Evolutionary conservation across 1,140 invertebrate genomes (phyloP), one percentile per base, ranked within the genome.

Genomic region (Probaryconus sp.): DNA sequence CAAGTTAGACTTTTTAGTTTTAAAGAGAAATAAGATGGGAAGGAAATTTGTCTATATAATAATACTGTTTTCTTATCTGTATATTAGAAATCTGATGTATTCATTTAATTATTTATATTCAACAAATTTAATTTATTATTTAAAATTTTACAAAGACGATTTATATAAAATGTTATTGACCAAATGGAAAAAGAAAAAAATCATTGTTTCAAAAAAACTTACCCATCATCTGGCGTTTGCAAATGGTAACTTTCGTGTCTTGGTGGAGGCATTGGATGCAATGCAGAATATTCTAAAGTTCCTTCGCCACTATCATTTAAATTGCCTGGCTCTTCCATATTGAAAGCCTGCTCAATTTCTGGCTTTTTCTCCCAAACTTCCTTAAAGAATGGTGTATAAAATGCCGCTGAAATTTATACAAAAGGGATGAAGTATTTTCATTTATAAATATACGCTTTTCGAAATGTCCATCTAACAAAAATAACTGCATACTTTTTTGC

Each of bases 311-410:
- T 92, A 80, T 91, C 91, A 73, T 91, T 91, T 20, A 92, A 83
- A 71, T 89, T 89, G 3, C 86, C 82, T 26, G 90, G 90, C 85
- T 94, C 95, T 85, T 97, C 95, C 90, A 97, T 92, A 80, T 95
- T 93, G 86, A 97, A 95, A 1, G 94, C 94, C 82, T 95, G 94
- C 82, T 98, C 97, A 53, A 97, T 97, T 88, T 97, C 95, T 21
- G 95, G 95, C 78, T 98, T 97, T 77, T 96, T 95, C 79, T 97
- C 96, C 95, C 96, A 97, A 9, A 96, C 95, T 86, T 96, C 95
- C 84, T 97, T 96, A 87, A 98, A 96, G 88, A 99, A 98, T 43
- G 96, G 96, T 37, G 95, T 96, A 85, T 97, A 98, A 87, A 97
- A 97, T 30, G 95, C 95, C 80, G 95, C 96, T 97, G 85, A 69